Percentiles rank a stretch among this genome's conserved stretches.
Evolutionary conservation across 2,797 vertebrate species (phyloP).

Genomic region (Gobio occitaniae): DNA sequence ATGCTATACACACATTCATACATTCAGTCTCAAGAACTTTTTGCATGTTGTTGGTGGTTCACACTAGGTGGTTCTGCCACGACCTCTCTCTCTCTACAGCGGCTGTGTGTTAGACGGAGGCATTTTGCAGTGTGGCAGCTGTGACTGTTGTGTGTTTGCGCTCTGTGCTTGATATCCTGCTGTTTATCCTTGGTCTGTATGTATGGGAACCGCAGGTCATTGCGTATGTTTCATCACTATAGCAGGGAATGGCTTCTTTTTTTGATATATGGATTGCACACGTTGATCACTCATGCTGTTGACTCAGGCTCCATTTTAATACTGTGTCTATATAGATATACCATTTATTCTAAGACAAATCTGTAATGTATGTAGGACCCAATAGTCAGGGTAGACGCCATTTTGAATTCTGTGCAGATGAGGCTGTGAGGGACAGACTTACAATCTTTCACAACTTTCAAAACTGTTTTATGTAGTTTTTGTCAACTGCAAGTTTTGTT

Average conservation of each 20-base stretch:
- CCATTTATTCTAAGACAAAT: neutral
- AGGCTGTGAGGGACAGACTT: neutral
- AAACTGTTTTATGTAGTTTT: neutral
- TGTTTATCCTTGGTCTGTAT: conserved; percentile 28
- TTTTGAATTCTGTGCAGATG: neutral
- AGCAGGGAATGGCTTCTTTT: conserved; percentile 10
- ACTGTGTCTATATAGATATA: neutral
- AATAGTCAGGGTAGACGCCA: neutral
- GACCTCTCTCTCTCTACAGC: neutral
- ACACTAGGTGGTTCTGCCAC: neutral
- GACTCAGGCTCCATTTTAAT: neutral
- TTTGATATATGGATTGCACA: conserved; percentile 7
- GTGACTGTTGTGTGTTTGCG: conserved; percentile 18
- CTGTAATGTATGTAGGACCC: neutral
- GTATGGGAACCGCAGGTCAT: neutral
- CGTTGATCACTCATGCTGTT: neutral
- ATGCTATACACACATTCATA: neutral
- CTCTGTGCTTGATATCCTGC: neutral
- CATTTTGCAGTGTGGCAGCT: conserved; percentile 19
- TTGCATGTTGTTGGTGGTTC: conserved; percentile 8
- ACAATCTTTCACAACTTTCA: neutral
- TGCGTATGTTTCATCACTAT: conserved; percentile 1
- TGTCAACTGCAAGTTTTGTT: neutral
- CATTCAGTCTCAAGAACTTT: neutral
- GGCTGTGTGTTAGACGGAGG: neutral